Percentiles rank a stretch among this genome's conserved stretches.
phyloP scores from a whole-genome alignment of 1,140 invertebrate species.

The Aethina tumida region DNA sequence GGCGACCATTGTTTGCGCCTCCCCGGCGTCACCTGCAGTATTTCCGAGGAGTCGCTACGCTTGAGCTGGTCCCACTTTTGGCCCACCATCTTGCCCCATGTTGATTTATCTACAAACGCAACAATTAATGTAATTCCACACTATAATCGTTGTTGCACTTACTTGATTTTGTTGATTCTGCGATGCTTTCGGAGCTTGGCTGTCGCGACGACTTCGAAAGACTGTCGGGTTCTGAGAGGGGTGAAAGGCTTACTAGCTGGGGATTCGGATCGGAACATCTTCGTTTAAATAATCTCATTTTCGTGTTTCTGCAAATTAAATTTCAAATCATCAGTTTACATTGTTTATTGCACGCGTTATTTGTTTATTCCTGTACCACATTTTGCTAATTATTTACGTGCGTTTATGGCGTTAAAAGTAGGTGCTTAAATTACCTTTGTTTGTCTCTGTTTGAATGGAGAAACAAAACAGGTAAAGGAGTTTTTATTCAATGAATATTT shows the following conservation, averaged over 20 bases:
- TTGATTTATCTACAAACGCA: conserved; percentile 43
- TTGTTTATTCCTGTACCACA: too few relatives aligned
- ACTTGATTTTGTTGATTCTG: conserved; percentile 15
- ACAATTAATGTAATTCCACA: background rate
- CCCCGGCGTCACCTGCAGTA: conserved; percentile 38
- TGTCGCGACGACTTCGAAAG: conserved; percentile 4
- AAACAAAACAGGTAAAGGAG: too few relatives aligned
- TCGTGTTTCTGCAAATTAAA: too few relatives aligned
- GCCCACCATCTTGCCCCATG: conserved; percentile 57
- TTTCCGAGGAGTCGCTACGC: conserved; percentile 47
- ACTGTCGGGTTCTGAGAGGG: conserved; percentile 16
- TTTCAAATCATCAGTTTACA: too few relatives aligned
- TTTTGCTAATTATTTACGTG: too few relatives aligned
- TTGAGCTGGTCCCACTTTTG: conserved; percentile 53
- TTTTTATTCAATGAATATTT: too few relatives aligned
- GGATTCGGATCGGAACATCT: conserved; percentile 29
- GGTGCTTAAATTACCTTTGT: too few relatives aligned
- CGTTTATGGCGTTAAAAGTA: too few relatives aligned
- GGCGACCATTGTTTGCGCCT: conserved; percentile 41
- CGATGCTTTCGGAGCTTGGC: conserved; percentile 4
- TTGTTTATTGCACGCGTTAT: too few relatives aligned
- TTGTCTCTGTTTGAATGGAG: too few relatives aligned
- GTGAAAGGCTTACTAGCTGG: conserved; percentile 24
- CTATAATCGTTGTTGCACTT: conserved; percentile 5
- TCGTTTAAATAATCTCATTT: conserved; percentile 29